Percentiles rank a stretch among this genome's conserved stretches.
Conservation (phyloP, 2,888 invertebrate genomes). For the Mongoloraphidia duomilia region DNA sequence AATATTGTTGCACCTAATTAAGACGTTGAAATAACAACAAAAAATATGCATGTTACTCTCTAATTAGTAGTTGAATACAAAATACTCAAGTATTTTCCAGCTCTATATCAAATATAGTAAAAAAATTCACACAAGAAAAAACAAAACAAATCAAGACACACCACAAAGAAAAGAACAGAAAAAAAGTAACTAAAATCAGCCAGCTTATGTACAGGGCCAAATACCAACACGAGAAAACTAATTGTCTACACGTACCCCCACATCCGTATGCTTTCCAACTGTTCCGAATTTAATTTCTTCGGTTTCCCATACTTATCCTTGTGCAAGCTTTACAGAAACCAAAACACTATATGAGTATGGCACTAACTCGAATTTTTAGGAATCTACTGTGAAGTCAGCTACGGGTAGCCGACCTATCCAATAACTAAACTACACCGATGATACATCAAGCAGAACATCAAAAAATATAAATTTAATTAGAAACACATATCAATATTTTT, state of each 20-base stretch:
- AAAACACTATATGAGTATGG: neutral
- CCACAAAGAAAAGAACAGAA: constrained; percentile 6
- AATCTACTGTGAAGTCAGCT: neutral
- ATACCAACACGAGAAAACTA: constrained; percentile 4
- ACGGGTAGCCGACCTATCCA: neutral
- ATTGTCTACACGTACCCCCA: constrained; percentile 12
- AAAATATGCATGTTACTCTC: too few relatives aligned
- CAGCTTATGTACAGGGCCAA: constrained; percentile 6
- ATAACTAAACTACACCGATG: neutral
- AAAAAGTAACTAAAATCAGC: constrained; percentile 6
- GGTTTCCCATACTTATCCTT: constrained; percentile 76
- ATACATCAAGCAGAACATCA: constrained; percentile 5
- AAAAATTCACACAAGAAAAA: neutral
- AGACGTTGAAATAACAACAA: too few relatives aligned
- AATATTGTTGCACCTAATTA: too few relatives aligned
- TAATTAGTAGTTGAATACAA: too few relatives aligned
- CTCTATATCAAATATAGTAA: neutral
- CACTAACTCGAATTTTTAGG: too few relatives aligned
- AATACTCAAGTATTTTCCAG: neutral
- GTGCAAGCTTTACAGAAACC: constrained; percentile 62
- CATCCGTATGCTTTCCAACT: constrained; percentile 38
- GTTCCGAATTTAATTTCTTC: constrained; percentile 62
- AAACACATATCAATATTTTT: constrained; percentile 1
- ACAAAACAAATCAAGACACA: constrained; percentile 2
- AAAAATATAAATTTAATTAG: constrained; percentile 5